A percentile compares a stretch with the other conserved stretches of the same genome.
Evolutionary conservation across 2,797 vertebrate genomes (phyloP).

Genomic region (Tinamus major): DNA sequence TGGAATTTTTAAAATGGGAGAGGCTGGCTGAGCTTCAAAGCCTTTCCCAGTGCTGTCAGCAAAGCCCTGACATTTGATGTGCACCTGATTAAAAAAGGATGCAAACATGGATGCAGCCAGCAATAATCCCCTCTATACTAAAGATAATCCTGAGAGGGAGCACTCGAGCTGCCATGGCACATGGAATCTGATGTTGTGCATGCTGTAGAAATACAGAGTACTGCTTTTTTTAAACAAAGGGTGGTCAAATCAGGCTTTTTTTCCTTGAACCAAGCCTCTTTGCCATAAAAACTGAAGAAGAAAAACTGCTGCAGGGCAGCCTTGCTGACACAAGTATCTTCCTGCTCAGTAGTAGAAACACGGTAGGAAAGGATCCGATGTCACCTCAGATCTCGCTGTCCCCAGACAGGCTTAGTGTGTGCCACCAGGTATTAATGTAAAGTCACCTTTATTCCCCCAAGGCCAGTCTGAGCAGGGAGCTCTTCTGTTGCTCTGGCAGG

Average conservation of each 20-base stretch:
- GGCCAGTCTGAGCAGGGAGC: not conserved
- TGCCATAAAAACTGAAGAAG: not conserved
- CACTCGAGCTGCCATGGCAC: not conserved
- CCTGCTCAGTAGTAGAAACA: not conserved
- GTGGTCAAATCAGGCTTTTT: not conserved
- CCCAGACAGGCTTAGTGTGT: not conserved
- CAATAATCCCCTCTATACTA: not conserved
- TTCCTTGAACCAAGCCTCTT: not conserved
- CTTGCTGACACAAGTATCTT: not conserved
- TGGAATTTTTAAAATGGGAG: not conserved
- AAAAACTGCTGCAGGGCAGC: not conserved
- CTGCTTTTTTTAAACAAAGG: not conserved
- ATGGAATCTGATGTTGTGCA: fast-evolving
- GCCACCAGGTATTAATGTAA: not conserved
- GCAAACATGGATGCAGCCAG: not conserved
- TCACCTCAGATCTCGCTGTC: fast-evolving
- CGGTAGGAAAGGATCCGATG: not conserved
- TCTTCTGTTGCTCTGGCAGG: not conserved
- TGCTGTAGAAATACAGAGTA: not conserved
- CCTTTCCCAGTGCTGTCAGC: not conserved
- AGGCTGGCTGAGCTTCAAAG: not conserved
- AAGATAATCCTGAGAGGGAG: not conserved
- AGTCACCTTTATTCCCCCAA: not conserved
- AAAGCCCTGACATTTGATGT: not conserved
- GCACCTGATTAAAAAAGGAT: not conserved